Conservation (phyloP, 2,888 invertebrate genomes). For the Drosophila seclusa region DNA sequence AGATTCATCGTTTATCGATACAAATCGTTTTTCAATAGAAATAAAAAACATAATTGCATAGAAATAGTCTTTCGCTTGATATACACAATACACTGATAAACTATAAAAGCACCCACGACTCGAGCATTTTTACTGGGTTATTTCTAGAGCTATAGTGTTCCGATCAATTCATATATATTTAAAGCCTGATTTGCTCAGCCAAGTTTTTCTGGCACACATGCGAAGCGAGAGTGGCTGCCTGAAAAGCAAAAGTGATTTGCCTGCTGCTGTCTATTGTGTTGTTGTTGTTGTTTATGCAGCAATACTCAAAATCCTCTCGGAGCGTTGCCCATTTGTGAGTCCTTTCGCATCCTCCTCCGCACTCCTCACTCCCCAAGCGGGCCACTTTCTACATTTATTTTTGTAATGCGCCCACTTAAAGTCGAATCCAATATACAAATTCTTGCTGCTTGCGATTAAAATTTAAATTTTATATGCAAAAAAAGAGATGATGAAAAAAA, state of each 20-base stretch:
- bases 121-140: not conserved
- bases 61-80: too few relatives aligned
- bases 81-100: too few relatives aligned
- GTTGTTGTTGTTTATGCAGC: not conserved
- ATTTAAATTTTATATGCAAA: conserved; percentile 67
- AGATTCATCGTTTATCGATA: not conserved
- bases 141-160: not conserved
- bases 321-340: not conserved
- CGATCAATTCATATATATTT: not conserved
- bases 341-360: not conserved
- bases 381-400: conserved; percentile 1
- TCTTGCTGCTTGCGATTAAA: conserved; percentile 61
- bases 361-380: not conserved
- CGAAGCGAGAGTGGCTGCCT: not conserved
- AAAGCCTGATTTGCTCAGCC: not conserved
- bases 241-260: conserved; percentile 7
- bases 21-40: not conserved
- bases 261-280: not conserved
- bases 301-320: conserved; percentile 8
- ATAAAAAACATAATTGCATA: too few relatives aligned
- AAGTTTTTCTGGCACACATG: not conserved
- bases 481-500: conserved; percentile 7
- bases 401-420: conserved; percentile 29
- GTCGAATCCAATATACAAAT: conserved; percentile 47
- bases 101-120: not conserved